Conservation (phyloP, 2,113 vertebrate species). For the Dipodomys stephensi region DNA sequence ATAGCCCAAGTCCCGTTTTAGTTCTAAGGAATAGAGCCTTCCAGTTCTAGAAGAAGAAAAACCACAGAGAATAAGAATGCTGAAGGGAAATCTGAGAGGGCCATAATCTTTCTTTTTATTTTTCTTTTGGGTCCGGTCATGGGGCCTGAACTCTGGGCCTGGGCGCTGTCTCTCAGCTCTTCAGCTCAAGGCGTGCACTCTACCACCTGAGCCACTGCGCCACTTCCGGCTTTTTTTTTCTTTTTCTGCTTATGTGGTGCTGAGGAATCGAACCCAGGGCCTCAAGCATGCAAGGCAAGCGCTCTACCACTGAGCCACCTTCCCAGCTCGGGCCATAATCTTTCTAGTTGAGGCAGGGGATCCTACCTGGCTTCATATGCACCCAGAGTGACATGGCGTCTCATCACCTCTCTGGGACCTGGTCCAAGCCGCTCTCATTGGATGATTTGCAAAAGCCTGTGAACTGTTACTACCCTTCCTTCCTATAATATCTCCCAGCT, state of each 20-base stretch:
- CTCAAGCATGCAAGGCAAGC: no score
- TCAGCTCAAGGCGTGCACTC: no score
- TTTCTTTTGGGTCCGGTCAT: not conserved
- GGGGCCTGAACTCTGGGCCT: no score
- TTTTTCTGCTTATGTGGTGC: no score
- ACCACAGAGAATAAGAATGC: not conserved
- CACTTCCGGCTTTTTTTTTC: no score
- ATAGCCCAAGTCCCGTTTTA: not conserved
- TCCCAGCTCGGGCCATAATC: not conserved
- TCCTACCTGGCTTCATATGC: not conserved
- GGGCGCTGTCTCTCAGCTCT: no score
- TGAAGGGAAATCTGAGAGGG: not conserved
- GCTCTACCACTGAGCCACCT: no score
- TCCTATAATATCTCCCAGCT: not conserved
- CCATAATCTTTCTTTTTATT: not conserved
- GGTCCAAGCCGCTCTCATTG: not conserved
- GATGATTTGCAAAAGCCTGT: not conserved
- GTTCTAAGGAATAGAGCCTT: not conserved
- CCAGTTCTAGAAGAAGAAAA: constrained; percentile 17
- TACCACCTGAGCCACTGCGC: no score
- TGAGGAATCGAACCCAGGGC: no score
- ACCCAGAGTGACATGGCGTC: not conserved
- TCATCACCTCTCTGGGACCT: not conserved
- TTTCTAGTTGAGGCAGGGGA: not conserved
- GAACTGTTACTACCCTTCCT: not conserved